Evolutionary conservation across 2,888 invertebrate genomes (phyloP).

Genomic region (Luperina nickerlii): DNA sequence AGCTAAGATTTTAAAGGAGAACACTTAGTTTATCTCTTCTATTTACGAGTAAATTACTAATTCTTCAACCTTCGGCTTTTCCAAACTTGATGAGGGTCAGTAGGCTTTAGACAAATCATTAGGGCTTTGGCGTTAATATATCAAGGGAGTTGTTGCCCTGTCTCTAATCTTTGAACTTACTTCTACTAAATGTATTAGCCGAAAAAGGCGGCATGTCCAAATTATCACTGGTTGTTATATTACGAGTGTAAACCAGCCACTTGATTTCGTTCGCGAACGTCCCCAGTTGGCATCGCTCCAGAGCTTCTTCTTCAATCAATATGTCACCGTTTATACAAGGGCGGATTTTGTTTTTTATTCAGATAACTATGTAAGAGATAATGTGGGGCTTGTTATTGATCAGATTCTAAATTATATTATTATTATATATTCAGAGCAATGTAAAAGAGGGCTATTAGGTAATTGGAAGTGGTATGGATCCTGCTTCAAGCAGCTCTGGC

Average conservation of each 20-base stretch:
- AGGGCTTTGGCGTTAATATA: slow-evolving; percentile 22
- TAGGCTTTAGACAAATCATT: slow-evolving; percentile 37
- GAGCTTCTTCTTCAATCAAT: slow-evolving; percentile 74
- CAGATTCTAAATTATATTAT: background rate
- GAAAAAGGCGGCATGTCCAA: slow-evolving; percentile 19
- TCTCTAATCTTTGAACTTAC: slow-evolving; percentile 3
- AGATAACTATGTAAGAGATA: background rate
- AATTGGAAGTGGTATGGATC: background rate
- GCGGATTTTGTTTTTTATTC: slow-evolving; percentile 17
- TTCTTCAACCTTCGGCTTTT: slow-evolving; percentile 30
- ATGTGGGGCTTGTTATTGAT: background rate
- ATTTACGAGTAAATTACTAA: slow-evolving; percentile 17
- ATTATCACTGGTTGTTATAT: slow-evolving; percentile 58
- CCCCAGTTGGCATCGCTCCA: slow-evolving; percentile 69
- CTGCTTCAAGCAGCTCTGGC: too few relatives aligned
- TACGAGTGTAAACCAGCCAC: slow-evolving; percentile 67
- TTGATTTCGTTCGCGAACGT: slow-evolving; percentile 71
- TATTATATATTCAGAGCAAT: too few relatives aligned
- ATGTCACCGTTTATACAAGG: slow-evolving; percentile 56
- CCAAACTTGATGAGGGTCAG: slow-evolving; percentile 30
- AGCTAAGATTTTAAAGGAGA: background rate
- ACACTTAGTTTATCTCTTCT: background rate
- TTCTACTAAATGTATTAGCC: background rate
- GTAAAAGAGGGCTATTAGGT: background rate
- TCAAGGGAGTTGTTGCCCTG: slow-evolving; percentile 17